Base-by-base conservation (phyloP, 1,140 invertebrate genomes). In the Pseudobourletiella spinata region DNA sequence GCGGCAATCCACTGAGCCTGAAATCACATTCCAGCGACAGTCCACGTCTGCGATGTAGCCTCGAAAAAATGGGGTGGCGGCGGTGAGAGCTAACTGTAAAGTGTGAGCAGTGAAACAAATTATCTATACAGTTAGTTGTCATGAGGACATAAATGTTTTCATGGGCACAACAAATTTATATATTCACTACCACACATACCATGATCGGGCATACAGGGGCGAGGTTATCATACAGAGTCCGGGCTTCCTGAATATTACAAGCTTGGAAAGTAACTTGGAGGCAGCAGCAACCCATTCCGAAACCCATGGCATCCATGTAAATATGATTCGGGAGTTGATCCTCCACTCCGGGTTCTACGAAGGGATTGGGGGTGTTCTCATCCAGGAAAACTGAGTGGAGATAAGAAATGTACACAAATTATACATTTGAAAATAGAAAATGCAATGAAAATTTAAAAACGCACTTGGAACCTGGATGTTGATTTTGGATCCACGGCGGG, bases 251-350 rank as follows among this genome's bases (percentile, higher is more conserved):
- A 42, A 99, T 95, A 74, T 97, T 97, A 75, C 93, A 97, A 0
- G 97, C 95, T 79, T 96, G 89, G 76, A 95, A 96, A 29, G 91
- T 95, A 24, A 95, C 79, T 76, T 99, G 97, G 11, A 99, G 79
- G 75, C 96, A 99, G 72, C 90, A 97, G 73, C 91, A 95, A 30
- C 96, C 96, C 97, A 99, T 99, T 42, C 97, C 97, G 77, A 99
- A 99, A 30, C 93, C 95, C 95, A 99, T 99, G 1, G 93, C 90
- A 76, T 99, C 96, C 86, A 99, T 86, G 71, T 96, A 93, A 61
- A 98, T 86, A 72, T 92, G 89, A 79, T 95, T 86, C 1, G 86
- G 84, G 15, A 57, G n/a, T 61, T 67, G 65, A 24, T 63, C 65
- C 25, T 42, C 50, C 15, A 65, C 63, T 25, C 57, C 59, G 81